Base-by-base conservation (phyloP, 2,797 vertebrate genomes). In the Mus spretus region DNA sequence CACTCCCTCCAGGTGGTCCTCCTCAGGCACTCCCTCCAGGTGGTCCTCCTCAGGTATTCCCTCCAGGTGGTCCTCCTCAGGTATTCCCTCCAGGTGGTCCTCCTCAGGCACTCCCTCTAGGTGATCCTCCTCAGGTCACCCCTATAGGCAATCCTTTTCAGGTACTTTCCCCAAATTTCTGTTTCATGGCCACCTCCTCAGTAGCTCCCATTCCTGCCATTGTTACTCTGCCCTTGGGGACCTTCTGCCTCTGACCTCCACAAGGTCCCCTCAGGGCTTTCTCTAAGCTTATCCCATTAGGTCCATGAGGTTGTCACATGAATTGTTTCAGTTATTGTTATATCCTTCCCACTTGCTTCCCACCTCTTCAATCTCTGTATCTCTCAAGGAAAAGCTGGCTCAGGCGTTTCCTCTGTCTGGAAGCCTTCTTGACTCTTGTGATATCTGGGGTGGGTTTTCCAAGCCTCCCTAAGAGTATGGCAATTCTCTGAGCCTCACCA, bases 241-340 rank as follows among this genome's bases (percentile, higher is more conserved):
- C 67, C 15, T 72, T 72, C 34, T 72, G 59, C 47, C 10, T 3
- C 0, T 2, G 59, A 47, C 24, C 6, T 31, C 3, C 1, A 0
- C 5, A 0, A 26, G 37, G 28, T 4, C 28, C 37, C 6, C 9
- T 1, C 0, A 0, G 67, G 34, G 12, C n/a, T n/a, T 10, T 17
- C 0, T 1, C 77, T 47, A 44, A 19, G 15, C 34, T 44, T 75
- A 40, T 26, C 19, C 40, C 59, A 84, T 63, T 14, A 1, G 1
- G 15, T 15, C 28, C 37, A 47, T 24, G 67, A 44, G n/a, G 20
- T 40, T 75, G 70, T 74, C 55, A 24, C 53, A 14, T 11, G 0
- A 44, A 53, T 12, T 22, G 8, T 40, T 10, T 65, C 61, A 61
- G 11, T 40, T 44, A 13, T 2, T 47, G 53, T 15, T 19, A 22